Evolutionary conservation across 2,888 invertebrate species (phyloP), one percentile per base, ranked within the genome.

Genomic region (Phengaris alcon): DNA sequence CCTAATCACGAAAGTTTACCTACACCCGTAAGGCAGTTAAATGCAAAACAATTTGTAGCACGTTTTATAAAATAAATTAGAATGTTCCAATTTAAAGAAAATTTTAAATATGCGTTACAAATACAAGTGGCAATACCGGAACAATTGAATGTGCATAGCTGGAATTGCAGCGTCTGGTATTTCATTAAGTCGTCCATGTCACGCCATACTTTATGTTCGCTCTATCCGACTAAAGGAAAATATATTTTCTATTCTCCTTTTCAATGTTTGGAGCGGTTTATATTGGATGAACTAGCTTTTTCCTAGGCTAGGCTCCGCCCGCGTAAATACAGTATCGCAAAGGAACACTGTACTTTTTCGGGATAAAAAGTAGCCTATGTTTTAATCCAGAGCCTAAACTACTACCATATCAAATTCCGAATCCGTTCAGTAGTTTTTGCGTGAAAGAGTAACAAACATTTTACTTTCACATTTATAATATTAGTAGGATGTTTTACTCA

Each of bases 171-270:
- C 13, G 68, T 55, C 51, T 48, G 68, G 76, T 77, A 77, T 78
- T 78, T 78, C 76, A 78, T 78, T 78, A 78, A 73, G 22, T 69
- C 48, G 35, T 72, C 57, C 73, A 68, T 52, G 48, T 15, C 55
- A 69, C 74, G 77, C 75, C 69, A 74, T 77, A 77, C 77, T 77
- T 77, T 74, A 74, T 59, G 64, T 64, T 64, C 64, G 35, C 64
- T 44, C 22, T 15, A 10, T 15, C 44, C 6, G 13, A 35, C 64
- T 64, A 35, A 22, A 44, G 12, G 64, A 64, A 52, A 64, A 64
- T 64, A 35, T 12, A 35, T 64, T 64, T 64, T 35, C 35, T 44
- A 64, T 64, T 64, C 22, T 44, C 35, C 35, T 35, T 64, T 64
- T 15, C 35, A 44, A 64, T 64, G 8, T 57, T 57, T 10, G 35